Percentiles rank a stretch among this genome's conserved stretches.
phyloP scores from a whole-genome alignment of 2,113 vertebrate species.

The rabbit (Oryctolagus cuniculus) region DNA sequence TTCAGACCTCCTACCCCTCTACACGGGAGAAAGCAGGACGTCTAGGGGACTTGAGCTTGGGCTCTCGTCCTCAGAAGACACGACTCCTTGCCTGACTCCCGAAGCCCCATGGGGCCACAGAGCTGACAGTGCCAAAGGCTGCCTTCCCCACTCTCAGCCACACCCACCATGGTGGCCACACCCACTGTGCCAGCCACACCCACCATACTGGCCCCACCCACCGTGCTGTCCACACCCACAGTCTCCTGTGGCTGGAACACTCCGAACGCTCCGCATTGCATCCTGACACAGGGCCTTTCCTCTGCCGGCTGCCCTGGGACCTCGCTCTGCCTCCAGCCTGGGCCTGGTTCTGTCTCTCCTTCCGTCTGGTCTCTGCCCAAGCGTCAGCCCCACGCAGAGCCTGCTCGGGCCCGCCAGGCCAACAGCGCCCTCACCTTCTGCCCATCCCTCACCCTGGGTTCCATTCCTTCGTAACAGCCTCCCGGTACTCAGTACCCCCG shows the following conservation, averaged over 20 bases:
- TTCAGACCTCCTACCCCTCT: not conserved
- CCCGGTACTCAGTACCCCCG: not conserved
- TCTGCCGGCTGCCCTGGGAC: not conserved
- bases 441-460: not conserved
- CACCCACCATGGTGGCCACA: not conserved
- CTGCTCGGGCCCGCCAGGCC: not conserved
- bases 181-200: too few relatives aligned
- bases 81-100: not conserved
- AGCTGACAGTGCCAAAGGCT: not conserved
- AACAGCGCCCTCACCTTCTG: not conserved
- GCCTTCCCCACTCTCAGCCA: not conserved
- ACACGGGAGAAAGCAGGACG: not conserved
- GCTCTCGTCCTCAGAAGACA: not conserved
- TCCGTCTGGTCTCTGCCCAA: not conserved
- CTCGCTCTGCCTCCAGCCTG: not conserved
- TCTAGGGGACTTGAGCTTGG: not conserved
- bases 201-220: not conserved
- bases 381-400: not conserved
- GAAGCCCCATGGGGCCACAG: rapidly evolving
- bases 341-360: rapidly evolving
- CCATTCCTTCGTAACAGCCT: not conserved
- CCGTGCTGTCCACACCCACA: too few relatives aligned
- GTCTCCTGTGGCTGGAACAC: not conserved
- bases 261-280: rapidly evolving
- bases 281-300: not conserved